phyloP scores from a whole-genome alignment of 1,140 invertebrate species.

The Drosophila micromelanica region DNA sequence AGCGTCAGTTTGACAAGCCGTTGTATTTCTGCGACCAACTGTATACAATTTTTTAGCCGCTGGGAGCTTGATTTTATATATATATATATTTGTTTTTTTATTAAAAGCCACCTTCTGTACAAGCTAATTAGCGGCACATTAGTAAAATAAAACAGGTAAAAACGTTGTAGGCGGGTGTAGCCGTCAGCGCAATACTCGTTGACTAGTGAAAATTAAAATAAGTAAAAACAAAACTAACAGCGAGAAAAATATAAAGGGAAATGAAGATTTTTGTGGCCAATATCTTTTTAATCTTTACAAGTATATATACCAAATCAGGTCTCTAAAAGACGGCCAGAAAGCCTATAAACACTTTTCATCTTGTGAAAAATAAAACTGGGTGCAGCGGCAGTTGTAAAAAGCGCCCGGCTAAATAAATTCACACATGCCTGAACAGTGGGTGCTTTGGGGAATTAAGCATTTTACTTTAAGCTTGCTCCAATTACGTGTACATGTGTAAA shows the following conservation, averaged over 20 bases:
- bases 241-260: no score
- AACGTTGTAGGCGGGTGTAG: constrained; percentile 46
- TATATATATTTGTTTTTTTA: background rate
- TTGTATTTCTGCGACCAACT: constrained; percentile 3
- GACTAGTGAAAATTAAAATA: no score
- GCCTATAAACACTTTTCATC: no score
- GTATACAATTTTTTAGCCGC: constrained; percentile 35
- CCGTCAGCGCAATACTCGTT: constrained; percentile 1
- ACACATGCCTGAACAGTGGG: constrained; percentile 28
- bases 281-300: no score
- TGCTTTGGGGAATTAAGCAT: constrained; percentile 14
- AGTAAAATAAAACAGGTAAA: constrained; percentile 20
- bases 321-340: no score
- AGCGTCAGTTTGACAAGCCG: constrained; percentile 18
- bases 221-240: no score
- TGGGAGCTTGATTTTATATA: background rate
- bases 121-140: constrained; percentile 73
- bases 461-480: constrained; percentile 54
- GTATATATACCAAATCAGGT: no score
- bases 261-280: no score
- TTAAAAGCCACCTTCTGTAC: constrained; percentile 5
- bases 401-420: constrained; percentile 59
- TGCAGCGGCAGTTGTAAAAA: constrained; percentile 53
- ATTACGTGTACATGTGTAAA: constrained; percentile 35
- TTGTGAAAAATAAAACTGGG: constrained; percentile 20